phyloP scores from a whole-genome alignment of 2,888 invertebrate genomes.

The Cataglyphis albicans region DNA sequence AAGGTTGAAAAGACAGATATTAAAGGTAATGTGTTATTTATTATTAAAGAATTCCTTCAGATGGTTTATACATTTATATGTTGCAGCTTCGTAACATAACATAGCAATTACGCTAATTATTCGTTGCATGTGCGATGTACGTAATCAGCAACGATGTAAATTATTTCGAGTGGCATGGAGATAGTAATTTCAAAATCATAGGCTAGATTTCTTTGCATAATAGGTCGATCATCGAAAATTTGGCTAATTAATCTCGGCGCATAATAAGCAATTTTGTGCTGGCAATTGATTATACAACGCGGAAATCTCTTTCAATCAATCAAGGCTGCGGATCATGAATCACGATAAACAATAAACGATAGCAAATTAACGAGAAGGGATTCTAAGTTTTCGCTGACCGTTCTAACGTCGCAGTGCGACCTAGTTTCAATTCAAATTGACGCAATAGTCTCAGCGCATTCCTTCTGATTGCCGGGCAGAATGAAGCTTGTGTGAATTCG shows the following conservation, averaged over 20 bases:
- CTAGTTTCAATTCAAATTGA: constrained; percentile 57
- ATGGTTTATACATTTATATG: constrained; percentile 23
- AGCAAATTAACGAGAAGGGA: constrained; percentile 37
- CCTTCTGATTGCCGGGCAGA: constrained; percentile 41
- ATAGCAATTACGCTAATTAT: constrained; percentile 36
- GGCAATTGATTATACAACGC: constrained; percentile 32
- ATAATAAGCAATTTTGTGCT: constrained; percentile 31
- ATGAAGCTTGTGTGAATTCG: constrained; percentile 46
- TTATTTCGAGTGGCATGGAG: constrained; percentile 6
- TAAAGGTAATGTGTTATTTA: constrained; percentile 12
- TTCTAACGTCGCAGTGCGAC: constrained; percentile 47
- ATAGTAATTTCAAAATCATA: constrained; percentile 19
- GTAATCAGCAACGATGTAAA: background rate
- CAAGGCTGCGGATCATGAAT: constrained; percentile 5
- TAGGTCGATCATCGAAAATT: constrained; percentile 22
- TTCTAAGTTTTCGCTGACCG: constrained; percentile 37
- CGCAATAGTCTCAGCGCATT: constrained; percentile 54
- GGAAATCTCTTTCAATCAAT: constrained; percentile 11
- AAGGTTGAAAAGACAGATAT: constrained; percentile 1
- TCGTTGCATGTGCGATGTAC: constrained; percentile 3
- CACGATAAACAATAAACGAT: constrained; percentile 47
- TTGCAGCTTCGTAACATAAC: background rate
- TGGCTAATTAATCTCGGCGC: constrained; percentile 6
- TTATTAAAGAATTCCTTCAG: constrained; percentile 23
- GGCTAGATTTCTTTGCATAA: background rate